A percentile compares a stretch with the other conserved stretches of the same genome.
Evolutionary conservation across 2,797 vertebrate species (phyloP).

Genomic region (Phataginus tetradactyla): DNA sequence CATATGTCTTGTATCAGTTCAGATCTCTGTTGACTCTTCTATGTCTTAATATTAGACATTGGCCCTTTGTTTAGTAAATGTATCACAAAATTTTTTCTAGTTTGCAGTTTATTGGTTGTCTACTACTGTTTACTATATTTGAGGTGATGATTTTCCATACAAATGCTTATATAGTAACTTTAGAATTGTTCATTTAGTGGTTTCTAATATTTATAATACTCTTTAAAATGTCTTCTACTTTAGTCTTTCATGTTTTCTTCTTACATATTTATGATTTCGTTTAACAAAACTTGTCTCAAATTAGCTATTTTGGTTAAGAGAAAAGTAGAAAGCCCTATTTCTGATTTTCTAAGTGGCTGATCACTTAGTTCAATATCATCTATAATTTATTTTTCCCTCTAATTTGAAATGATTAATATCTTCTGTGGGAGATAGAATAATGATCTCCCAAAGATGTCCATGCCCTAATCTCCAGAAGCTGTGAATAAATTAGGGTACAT

Average conservation of each 20-base stretch:
- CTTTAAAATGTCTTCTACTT: not conserved
- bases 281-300: not conserved
- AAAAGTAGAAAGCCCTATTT: not conserved
- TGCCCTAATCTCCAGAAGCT: not conserved
- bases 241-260: not conserved
- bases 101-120: not conserved
- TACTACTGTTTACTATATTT: not conserved
- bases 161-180: not conserved
- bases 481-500: not conserved
- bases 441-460: not conserved
- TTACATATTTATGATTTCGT: not conserved
- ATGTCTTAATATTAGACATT: not conserved
- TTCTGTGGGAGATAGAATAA: not conserved
- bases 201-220: slow-evolving; percentile 18
- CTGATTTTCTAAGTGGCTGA: not conserved
- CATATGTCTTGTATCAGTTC: not conserved
- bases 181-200: not conserved
- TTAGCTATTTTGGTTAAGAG: not conserved
- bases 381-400: not conserved
- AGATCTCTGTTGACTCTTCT: not conserved
- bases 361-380: not conserved
- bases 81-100: not conserved
- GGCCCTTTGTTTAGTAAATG: not conserved
- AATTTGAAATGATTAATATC: not conserved
- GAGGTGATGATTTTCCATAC: slow-evolving; percentile 29